Evolutionary conservation across 2,797 vertebrate genomes (phyloP).

Genomic region (Euphonia xanthogaster): DNA sequence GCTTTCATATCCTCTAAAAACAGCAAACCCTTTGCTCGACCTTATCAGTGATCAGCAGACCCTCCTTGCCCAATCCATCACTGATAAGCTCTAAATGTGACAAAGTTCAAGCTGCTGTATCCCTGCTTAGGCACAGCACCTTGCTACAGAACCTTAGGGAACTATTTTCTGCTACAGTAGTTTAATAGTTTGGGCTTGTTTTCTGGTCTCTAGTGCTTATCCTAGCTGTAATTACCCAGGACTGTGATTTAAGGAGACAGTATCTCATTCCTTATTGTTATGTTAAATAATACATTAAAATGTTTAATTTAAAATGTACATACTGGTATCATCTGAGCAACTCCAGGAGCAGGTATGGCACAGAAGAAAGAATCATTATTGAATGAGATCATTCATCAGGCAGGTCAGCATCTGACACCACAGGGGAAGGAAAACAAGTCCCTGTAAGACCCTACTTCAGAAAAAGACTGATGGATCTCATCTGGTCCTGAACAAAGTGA

Average conservation of each 20-base stretch:
- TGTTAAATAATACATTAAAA: not conserved
- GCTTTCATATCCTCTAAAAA: not conserved
- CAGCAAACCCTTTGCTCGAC: not conserved
- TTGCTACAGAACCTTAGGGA: not conserved
- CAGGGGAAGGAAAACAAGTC: not conserved
- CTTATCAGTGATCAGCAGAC: not conserved
- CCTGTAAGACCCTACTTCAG: not conserved
- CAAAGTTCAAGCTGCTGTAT: not conserved
- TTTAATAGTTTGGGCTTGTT: not conserved
- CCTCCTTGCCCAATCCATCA: not conserved
- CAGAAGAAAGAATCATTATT: not conserved
- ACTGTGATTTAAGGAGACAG: not conserved
- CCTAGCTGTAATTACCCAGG: not conserved
- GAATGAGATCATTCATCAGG: not conserved
- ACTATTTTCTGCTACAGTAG: not conserved
- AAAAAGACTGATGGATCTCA: not conserved
- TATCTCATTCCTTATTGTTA: not conserved
- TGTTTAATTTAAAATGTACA: not conserved
- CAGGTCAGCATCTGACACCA: not conserved
- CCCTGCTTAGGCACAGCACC: not conserved
- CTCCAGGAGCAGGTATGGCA: not conserved
- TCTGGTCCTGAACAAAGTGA: not conserved
- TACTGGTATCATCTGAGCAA: not conserved
- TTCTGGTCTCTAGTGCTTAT: not conserved
- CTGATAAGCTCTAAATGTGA: not conserved